Percentiles rank a stretch among this genome's conserved stretches.
These are phyloP conservation scores for Ceratina calcarata DNA, from an alignment of 1,140 invertebrate species.

Conservation along the genomic window DNA sequence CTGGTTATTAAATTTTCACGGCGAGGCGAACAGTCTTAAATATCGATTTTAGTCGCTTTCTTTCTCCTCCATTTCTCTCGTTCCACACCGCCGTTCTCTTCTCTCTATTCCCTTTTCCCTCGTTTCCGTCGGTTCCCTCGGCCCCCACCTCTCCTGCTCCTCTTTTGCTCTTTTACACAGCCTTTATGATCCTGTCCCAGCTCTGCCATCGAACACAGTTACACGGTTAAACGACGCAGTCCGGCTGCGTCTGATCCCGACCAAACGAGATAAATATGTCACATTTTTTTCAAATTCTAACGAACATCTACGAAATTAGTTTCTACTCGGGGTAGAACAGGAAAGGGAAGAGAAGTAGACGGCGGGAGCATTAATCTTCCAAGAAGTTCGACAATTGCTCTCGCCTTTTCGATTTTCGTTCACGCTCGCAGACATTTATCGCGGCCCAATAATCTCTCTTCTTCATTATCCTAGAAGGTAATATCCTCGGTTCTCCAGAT, in stretches of 20 bases:
- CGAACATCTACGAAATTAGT: constrained; percentile 60
- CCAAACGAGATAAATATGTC: constrained; percentile 48
- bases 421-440: constrained; percentile 52
- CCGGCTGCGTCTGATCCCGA: neutral
- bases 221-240: constrained; percentile 48
- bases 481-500: neutral
- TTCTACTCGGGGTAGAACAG: constrained; percentile 6
- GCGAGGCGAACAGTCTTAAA: constrained; percentile 70
- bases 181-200: constrained; percentile 46
- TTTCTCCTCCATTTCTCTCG: constrained; percentile 27
- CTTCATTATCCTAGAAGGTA: constrained; percentile 42
- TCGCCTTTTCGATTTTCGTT: constrained; percentile 59
- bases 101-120: neutral
- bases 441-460: constrained; percentile 52
- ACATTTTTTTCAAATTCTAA: constrained; percentile 49
- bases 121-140: neutral
- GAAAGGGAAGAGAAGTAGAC: neutral
- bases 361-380: constrained; percentile 56
- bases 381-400: constrained; percentile 61
- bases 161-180: constrained; percentile 31
- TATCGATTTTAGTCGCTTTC: constrained; percentile 68
- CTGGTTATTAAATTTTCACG: constrained; percentile 77
- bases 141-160: neutral
- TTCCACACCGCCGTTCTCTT: neutral
- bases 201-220: constrained; percentile 34